A percentile compares a stretch with the other conserved stretches of the same genome.
phyloP scores from a whole-genome alignment of 2,113 vertebrate species.

The Hyla sarda region DNA sequence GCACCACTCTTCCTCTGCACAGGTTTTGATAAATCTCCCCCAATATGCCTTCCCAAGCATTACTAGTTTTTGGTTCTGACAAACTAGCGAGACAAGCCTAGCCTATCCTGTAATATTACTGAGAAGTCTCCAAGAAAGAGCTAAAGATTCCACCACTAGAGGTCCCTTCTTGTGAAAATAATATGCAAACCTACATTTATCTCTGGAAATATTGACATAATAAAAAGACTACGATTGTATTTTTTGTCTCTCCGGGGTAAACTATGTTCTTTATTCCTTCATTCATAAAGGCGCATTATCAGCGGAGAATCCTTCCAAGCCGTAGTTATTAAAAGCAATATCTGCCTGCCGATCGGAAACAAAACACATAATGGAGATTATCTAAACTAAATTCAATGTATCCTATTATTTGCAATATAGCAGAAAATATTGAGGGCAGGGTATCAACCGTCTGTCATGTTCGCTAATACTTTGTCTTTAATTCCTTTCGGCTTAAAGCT shows the following conservation, averaged over 20 bases:
- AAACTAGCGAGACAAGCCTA: not conserved
- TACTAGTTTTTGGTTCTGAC: not conserved
- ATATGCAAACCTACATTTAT: slow-evolving; percentile 31
- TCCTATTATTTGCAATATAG: slow-evolving; percentile 45
- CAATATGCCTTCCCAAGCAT: not conserved
- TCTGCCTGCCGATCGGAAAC: slow-evolving; percentile 38
- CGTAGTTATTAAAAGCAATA: slow-evolving; percentile 53
- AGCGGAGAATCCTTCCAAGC: slow-evolving; percentile 22
- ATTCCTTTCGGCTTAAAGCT: slow-evolving; percentile 4
- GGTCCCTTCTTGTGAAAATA: slow-evolving; percentile 46
- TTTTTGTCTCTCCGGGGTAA: not conserved
- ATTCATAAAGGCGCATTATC: slow-evolving; percentile 32
- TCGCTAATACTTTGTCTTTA: not conserved
- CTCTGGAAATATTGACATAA: slow-evolving; percentile 26
- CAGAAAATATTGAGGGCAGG: slow-evolving; percentile 48
- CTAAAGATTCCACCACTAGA: slow-evolving; percentile 29
- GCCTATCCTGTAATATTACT: not conserved
- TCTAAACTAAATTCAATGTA: slow-evolving; percentile 35
- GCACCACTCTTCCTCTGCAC: no score
- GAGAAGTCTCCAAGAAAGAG: not conserved
- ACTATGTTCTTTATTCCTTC: slow-evolving; percentile 27
- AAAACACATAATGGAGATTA: slow-evolving; percentile 51
- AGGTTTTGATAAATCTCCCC: no score
- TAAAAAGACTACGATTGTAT: slow-evolving; percentile 33
- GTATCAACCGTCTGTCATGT: slow-evolving; percentile 30